Conservation (phyloP, 2,888 invertebrate genomes). For the Drosophila trichaetosa region DNA sequence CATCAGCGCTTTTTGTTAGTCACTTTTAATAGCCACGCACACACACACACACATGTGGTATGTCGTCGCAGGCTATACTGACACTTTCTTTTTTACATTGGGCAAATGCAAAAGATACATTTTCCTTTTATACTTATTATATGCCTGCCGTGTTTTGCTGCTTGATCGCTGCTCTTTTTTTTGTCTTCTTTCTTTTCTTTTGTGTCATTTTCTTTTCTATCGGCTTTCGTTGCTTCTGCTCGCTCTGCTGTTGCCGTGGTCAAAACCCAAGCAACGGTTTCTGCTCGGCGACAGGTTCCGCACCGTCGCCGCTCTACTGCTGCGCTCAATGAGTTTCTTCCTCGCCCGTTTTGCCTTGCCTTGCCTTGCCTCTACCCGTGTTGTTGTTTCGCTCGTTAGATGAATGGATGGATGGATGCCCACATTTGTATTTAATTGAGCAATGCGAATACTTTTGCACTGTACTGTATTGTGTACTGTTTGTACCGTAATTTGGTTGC, state of each 20-base stretch:
- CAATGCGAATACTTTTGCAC: slow-evolving; percentile 64
- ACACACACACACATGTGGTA: slow-evolving; percentile 7
- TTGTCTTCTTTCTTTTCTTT: slow-evolving; percentile 44
- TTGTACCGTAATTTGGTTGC: slow-evolving; percentile 56
- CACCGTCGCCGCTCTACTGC: slow-evolving; percentile 54
- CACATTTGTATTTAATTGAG: slow-evolving; percentile 78
- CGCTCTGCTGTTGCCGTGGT: slow-evolving; percentile 54
- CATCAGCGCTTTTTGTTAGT: slow-evolving; percentile 58
- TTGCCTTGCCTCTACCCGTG: slow-evolving; percentile 25
- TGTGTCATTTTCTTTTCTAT: slow-evolving; percentile 58
- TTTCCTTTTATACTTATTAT: slow-evolving; percentile 51
- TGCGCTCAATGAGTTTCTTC: slow-evolving; percentile 20
- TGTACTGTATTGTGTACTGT: slow-evolving; percentile 28
- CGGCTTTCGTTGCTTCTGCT: slow-evolving; percentile 53
- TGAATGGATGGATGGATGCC: slow-evolving; percentile 72
- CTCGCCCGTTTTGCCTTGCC: neutral
- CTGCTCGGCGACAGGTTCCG: slow-evolving; percentile 73
- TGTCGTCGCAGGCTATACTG: slow-evolving; percentile 51
- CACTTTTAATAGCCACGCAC: slow-evolving; percentile 66
- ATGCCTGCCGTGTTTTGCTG: slow-evolving; percentile 46
- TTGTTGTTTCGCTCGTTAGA: slow-evolving; percentile 49
- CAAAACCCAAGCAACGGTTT: slow-evolving; percentile 67
- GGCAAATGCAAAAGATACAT: slow-evolving; percentile 66
- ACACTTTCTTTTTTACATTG: slow-evolving; percentile 73
- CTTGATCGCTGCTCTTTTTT: slow-evolving; percentile 58